Evolutionary conservation across 2,888 invertebrate species (phyloP).

Genomic region (Octodonta nipae): DNA sequence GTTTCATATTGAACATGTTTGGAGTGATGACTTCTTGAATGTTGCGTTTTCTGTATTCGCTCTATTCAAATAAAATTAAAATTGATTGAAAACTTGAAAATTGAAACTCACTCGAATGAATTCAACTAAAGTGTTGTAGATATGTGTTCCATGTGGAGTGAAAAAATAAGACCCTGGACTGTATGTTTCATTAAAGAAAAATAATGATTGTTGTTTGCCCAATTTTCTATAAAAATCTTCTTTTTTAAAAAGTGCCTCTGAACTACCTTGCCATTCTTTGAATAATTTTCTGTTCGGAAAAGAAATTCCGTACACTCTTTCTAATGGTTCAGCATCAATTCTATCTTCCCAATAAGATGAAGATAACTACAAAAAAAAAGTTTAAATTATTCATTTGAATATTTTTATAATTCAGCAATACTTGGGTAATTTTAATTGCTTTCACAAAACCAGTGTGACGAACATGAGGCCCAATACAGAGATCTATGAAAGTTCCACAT

Average conservation of each 20-base stretch:
- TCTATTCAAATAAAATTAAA: too few relatives aligned
- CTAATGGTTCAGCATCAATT: conserved; percentile 81
- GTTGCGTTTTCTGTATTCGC: conserved; percentile 79
- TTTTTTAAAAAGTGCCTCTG: conserved; percentile 92
- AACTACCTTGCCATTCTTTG: conserved; percentile 94
- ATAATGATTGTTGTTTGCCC: too few relatives aligned
- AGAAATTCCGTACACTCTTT: conserved; percentile 92
- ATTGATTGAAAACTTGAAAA: too few relatives aligned
- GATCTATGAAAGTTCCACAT: conserved; percentile 90
- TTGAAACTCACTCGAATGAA: conserved; percentile 73
- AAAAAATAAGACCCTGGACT: conserved; percentile 98
- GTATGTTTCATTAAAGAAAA: conserved; percentile 97
- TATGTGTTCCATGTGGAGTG: conserved; percentile 88
- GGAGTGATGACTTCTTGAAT: conserved; percentile 92
- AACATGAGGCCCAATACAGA: conserved; percentile 95
- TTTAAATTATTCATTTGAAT: too few relatives aligned
- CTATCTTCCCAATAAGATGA: conserved; percentile 96
- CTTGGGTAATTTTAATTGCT: conserved; percentile 79
- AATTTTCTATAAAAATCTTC: conserved; percentile 95
- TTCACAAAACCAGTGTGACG: conserved; percentile 95
- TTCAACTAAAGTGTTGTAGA: conserved; percentile 82
- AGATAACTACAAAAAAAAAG: conserved; percentile 51
- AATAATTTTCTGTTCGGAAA: conserved; percentile 92
- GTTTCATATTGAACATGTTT: conserved; percentile 86
- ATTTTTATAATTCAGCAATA: too few relatives aligned